Evolutionary conservation across 2,888 invertebrate genomes (phyloP).

Genomic region (Trileptium ribeirensis): DNA sequence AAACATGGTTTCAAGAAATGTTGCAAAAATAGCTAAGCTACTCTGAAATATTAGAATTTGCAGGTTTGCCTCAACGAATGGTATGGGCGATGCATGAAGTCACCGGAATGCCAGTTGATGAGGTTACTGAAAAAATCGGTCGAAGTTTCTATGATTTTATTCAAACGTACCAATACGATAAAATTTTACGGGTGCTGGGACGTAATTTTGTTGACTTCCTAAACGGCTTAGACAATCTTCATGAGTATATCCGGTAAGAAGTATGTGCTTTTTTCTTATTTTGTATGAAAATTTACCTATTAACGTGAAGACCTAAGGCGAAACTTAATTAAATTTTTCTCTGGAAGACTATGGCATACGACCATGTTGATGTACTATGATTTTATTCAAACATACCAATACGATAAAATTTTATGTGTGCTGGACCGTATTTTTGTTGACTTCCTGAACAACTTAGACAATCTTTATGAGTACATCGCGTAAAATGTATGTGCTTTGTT

Average conservation of each 20-base stretch:
- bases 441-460: conserved; percentile 47
- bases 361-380: no score
- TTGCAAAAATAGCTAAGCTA: no score
- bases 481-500: no score
- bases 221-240: conserved; percentile 44
- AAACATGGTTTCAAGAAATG: no score
- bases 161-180: conserved; percentile 42
- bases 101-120: conserved; percentile 36
- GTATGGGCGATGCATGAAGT: conserved; percentile 44
- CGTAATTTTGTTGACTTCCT: conserved; percentile 46
- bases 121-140: conserved; percentile 34
- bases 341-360: no score
- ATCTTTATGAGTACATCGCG: conserved; percentile 25
- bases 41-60: no score
- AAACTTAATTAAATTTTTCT: no score
- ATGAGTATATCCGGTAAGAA: conserved; percentile 11
- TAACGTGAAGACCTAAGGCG: no score
- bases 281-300: no score
- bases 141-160: conserved; percentile 40
- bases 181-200: conserved; percentile 44
- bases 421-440: conserved; percentile 46
- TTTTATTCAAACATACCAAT: conserved; percentile 42
- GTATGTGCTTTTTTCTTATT: no score
- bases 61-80: conserved; percentile 28
- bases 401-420: conserved; percentile 43